Percentiles rank a stretch among this genome's conserved stretches.
Evolutionary conservation across 2,113 vertebrate genomes (phyloP).

Genomic region (Triplophysa dalaica): DNA sequence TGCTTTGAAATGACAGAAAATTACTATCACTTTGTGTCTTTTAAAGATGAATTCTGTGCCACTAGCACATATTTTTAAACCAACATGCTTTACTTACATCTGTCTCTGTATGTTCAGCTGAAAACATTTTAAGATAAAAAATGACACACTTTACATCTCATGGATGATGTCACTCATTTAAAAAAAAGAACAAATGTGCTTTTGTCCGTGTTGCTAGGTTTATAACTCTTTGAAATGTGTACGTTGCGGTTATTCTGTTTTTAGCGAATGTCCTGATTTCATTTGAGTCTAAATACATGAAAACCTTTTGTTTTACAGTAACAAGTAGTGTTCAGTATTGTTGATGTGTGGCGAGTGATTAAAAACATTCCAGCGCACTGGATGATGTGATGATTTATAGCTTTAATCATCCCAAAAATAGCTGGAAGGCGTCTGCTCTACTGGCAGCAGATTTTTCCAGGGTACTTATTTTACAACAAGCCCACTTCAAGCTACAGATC

Average conservation of each 20-base stretch:
- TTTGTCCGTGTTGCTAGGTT: background rate
- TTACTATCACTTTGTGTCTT: no score
- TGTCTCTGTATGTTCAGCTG: no score
- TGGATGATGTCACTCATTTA: no score
- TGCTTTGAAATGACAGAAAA: no score
- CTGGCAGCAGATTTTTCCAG: slow-evolving; percentile 27
- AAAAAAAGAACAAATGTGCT: no score
- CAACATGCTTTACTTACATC: no score
- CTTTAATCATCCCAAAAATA: slow-evolving; percentile 47
- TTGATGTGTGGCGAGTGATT: slow-evolving; percentile 19
- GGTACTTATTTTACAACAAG: slow-evolving; percentile 46
- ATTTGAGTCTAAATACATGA: slow-evolving; percentile 18
- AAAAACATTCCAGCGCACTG: slow-evolving; percentile 19
- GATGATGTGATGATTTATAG: slow-evolving; percentile 44
- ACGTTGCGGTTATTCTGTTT: background rate
- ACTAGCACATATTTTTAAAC: no score
- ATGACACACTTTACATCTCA: no score
- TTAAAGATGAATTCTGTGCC: no score
- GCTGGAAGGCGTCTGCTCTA: slow-evolving; percentile 21
- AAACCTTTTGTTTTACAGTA: slow-evolving; percentile 16
- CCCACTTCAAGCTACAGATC: slow-evolving; percentile 24
- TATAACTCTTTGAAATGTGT: background rate
- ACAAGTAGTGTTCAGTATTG: slow-evolving; percentile 16
- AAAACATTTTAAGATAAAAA: no score
- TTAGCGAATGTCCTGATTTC: slow-evolving; percentile 17